Base-by-base conservation (phyloP, 1,140 invertebrate species). In the Ceratosolen fusciceps region DNA sequence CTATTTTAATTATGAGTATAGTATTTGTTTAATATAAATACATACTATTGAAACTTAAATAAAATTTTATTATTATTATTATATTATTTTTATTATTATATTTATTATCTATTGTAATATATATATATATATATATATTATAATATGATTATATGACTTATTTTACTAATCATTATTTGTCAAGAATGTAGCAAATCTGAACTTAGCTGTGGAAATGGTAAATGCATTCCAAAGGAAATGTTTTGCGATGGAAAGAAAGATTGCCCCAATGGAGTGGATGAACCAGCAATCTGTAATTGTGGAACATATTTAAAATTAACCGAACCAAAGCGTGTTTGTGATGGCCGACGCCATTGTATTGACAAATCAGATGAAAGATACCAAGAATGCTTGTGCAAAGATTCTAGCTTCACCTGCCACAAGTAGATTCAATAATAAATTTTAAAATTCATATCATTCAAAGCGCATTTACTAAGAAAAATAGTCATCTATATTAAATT, bases 321-420 rank as follows among this genome's bases (percentile, higher is more conserved):
- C 0, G 87, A 91, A 80, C 93, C 94, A 12, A 88, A 91, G 7
- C 92, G 92, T 75, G 88, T 96, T 39, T 97, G 96, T 86, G 95
- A 97, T 87, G 95, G 95, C 12, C 90, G 93, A 8, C 89, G 94
- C 34, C 93, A 97, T 85, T 98, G 96, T 85, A 90, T 91, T 60
- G 96, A 97, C 85, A 94, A 94, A 83, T 93, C 92, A 39, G 96
- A 97, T 86, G 96, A 97, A 87, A 91, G 92, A 77, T 92, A 92
- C 0, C 85, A 89, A 47, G 87, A 91, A 8, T 96, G 95, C 83
- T 88, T 90, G 24, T 95, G 95, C 85, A 92, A 89, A 21, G 86
- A 86, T 0, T 82, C 85, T 10, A 90, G 87, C 54, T 92, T 92
- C 62, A 88, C 86, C 70, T 94, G 93, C 84, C 82, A 72, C 31